Evolutionary conservation across 2,888 invertebrate species (phyloP), one percentile per base, ranked within the genome.

Genomic region (Eutolmus rufibarbis): DNA sequence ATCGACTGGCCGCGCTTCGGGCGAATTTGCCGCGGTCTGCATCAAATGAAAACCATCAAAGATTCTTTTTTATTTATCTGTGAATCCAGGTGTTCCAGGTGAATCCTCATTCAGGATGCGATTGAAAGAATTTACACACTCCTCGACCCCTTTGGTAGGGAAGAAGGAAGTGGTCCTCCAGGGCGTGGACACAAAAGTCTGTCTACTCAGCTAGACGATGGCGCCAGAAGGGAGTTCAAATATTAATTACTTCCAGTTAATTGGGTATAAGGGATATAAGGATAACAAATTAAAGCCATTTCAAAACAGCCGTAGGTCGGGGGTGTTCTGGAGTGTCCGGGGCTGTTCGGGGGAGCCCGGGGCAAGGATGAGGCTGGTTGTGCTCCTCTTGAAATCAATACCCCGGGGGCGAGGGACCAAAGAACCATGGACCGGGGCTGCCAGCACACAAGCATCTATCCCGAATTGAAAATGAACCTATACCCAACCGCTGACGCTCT

Each of bases 211-310:
- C 40, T 56, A 56, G 19, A 56, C 57, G 5, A 28, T 19, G 12
- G 28, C 66, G 16, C 40, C 76, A 16, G 40, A 4, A 76, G 76
- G 37, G 76, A 40, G 37, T 76, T 34, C 76, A 66, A 57, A 57
- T 82, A 82, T 82, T 82, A 82, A 82, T 82, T 82, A 82, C 66
- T 66, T 66, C 40, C n/a, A 37, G 56, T 57, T 51, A 57, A 82
- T 82, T 82, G 19, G 37, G 82, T 57, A 57, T 66, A 31, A 57
- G 23, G 66, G 37, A 57, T 57, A 57, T 82, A 31, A 57, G 40
- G 66, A 82, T 82, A 82, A 82, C 82, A 82, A 82, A 82, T 82
- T 82, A 66, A 57, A 37, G 82, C 51, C 82, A 57, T 82, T 82
- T 57, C 19, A 51, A 56, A 78, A 66, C 66, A 66, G 66, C 66